A percentile compares a stretch with the other conserved stretches of the same genome.
phyloP scores from a whole-genome alignment of 2,888 invertebrate genomes.

The Alviniconcha strummeri region DNA sequence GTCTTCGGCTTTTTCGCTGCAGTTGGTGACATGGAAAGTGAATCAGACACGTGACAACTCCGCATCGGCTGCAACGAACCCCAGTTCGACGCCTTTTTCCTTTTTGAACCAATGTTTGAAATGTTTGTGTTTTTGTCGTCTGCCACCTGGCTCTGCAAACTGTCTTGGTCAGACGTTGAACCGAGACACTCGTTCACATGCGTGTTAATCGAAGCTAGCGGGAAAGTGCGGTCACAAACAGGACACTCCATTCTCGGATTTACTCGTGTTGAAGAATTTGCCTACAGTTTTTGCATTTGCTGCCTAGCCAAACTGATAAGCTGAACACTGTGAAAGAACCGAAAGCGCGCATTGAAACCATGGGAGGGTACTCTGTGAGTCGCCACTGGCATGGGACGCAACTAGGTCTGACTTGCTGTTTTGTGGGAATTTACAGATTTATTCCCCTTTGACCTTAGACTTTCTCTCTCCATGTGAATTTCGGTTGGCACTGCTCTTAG shows the following conservation, averaged over 20 bases:
- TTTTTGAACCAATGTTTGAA: not conserved
- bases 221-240: constrained; percentile 51
- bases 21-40: not conserved
- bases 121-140: not conserved
- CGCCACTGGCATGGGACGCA: no score
- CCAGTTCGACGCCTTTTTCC: constrained; percentile 1
- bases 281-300: no score
- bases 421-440: not conserved
- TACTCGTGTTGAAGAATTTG: not conserved
- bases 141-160: not conserved
- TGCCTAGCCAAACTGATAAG: no score
- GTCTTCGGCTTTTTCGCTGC: not conserved
- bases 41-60: not conserved
- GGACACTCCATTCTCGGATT: constrained; percentile 47
- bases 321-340: not conserved
- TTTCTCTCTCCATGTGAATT: not conserved
- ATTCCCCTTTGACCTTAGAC: not conserved
- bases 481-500: no score
- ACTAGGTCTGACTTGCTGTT: not conserved
- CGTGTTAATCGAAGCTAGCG: constrained; percentile 41
- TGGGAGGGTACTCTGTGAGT: not conserved
- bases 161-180: not conserved
- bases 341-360: not conserved
- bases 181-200: constrained; percentile 54
- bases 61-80: constrained; percentile 23